Evolutionary conservation across 2,888 invertebrate species (phyloP), one percentile per base, ranked within the genome.

Genomic region (Melanotus villosus): DNA sequence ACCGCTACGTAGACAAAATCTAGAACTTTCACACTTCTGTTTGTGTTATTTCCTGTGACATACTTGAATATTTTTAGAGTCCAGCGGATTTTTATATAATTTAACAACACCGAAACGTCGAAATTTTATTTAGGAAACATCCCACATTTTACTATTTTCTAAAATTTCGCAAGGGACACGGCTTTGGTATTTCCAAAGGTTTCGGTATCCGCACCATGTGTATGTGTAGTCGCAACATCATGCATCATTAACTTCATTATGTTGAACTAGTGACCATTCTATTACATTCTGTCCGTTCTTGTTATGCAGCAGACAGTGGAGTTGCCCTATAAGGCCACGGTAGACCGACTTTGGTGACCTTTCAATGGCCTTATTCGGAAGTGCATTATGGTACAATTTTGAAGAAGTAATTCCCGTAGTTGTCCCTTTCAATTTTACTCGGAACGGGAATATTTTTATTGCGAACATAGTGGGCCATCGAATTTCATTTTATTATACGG

Each of bases 211-310:
- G 16, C 50, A 16, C 62, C 36, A 62, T 36, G 32, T 59, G 59
- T 26, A 30, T 19, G n/a, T n/a, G n/a, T n/a, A n/a, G n/a, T n/a
- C 26, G 23, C 19, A 30, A 21, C 38, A 45, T 43, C 45, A 65
- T 16, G 56, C 21, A 57, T 57, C 65, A 56, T 65, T 65, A 65
- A 65, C 18, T 65, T 57, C 34, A 65, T 56, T 65, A 57, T 65
- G 43, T 47, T 47, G 47, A 65, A 43, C 65, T 65, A 34, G 54
- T 65, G 65, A 45, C 57, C 57, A 57, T 65, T 65, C 57, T 36
- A 32, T 63, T 63, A 26, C 34, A 47, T 47, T 45, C 38, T 23
- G 43, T 21, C 21, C 41, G 12, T 26, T 26, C 26, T 12, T 47
- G 18, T 30, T 23, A 52, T 32, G 50, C 12, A 52, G 32, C 52